Percentiles rank a stretch among this genome's conserved stretches.
Evolutionary conservation across 1,140 invertebrate genomes (phyloP).

Genomic region (Platorchestia sp.): DNA sequence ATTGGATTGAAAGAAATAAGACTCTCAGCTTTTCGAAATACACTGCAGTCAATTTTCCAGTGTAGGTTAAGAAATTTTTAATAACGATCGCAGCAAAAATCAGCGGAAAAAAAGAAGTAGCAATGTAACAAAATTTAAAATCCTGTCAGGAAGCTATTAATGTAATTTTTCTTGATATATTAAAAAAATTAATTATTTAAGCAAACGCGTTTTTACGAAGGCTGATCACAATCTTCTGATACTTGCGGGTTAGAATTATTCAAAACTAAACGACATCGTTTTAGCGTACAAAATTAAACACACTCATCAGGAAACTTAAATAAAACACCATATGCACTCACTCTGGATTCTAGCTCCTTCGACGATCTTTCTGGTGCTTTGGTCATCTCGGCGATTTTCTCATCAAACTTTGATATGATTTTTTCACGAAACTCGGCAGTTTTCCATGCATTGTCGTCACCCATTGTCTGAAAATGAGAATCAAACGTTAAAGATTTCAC

Average conservation of each 20-base stretch:
- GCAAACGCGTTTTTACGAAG: background rate
- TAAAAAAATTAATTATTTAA: background rate
- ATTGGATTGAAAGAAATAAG: background rate
- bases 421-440: slow-evolving; percentile 22
- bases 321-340: background rate
- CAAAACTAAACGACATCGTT: background rate
- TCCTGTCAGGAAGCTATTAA: background rate
- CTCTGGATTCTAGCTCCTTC: slow-evolving; percentile 17
- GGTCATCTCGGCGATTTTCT: slow-evolving; percentile 23
- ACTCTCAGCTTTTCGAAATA: background rate
- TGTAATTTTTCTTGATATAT: background rate
- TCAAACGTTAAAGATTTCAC: background rate
- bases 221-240: background rate
- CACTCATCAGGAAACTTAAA: background rate
- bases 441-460: slow-evolving; percentile 13
- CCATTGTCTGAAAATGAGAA: slow-evolving; percentile 1
- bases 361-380: slow-evolving; percentile 35
- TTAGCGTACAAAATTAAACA: background rate
- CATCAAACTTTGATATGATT: slow-evolving; percentile 29
- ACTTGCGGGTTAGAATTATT: background rate
- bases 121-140: background rate
- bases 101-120: background rate
- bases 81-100: background rate
- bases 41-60: background rate
- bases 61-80: background rate